These are phyloP conservation scores for Castor canadensis DNA, from an alignment of 2,113 vertebrate genomes.

Conservation along the genomic window DNA sequence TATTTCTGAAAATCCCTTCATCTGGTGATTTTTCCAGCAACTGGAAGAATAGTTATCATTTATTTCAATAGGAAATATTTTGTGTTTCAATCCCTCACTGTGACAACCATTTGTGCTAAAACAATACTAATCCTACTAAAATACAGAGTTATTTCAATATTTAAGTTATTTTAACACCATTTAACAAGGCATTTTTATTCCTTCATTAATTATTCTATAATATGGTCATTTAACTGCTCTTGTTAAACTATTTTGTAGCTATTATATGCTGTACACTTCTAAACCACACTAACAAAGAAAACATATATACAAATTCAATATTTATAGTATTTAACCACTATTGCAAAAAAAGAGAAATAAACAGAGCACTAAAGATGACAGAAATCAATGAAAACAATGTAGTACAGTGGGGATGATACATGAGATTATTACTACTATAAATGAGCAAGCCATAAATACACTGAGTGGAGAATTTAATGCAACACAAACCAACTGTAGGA, in stretches of 20 bases:
- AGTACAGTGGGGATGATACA: slow-evolving; percentile 44
- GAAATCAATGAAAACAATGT: slow-evolving; percentile 64
- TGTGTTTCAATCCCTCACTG: neutral
- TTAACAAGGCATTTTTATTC: slow-evolving; percentile 63
- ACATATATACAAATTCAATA: neutral
- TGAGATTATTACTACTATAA: slow-evolving; percentile 47
- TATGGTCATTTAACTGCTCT: slow-evolving; percentile 53
- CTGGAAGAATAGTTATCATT: slow-evolving; percentile 11
- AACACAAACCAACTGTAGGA: neutral
- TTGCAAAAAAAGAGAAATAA: slow-evolving; percentile 44
- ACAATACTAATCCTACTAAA: slow-evolving; percentile 55
- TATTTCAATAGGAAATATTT: slow-evolving; percentile 46
- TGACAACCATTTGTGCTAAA: slow-evolving; percentile 37
- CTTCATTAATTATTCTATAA: slow-evolving; percentile 69
- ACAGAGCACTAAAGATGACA: slow-evolving; percentile 11
- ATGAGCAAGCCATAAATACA: neutral
- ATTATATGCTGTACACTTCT: slow-evolving; percentile 38
- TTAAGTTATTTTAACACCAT: slow-evolving; percentile 58
- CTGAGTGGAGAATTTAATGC: slow-evolving; percentile 21
- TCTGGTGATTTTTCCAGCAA: slow-evolving; percentile 38
- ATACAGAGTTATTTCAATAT: slow-evolving; percentile 31
- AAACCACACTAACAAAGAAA: slow-evolving; percentile 40
- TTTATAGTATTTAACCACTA: slow-evolving; percentile 58
- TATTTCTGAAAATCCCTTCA: slow-evolving; percentile 20
- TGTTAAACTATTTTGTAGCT: slow-evolving; percentile 65